Evolutionary conservation across 2,113 vertebrate species (phyloP).

Genomic region (Pachypanchax playfairii): DNA sequence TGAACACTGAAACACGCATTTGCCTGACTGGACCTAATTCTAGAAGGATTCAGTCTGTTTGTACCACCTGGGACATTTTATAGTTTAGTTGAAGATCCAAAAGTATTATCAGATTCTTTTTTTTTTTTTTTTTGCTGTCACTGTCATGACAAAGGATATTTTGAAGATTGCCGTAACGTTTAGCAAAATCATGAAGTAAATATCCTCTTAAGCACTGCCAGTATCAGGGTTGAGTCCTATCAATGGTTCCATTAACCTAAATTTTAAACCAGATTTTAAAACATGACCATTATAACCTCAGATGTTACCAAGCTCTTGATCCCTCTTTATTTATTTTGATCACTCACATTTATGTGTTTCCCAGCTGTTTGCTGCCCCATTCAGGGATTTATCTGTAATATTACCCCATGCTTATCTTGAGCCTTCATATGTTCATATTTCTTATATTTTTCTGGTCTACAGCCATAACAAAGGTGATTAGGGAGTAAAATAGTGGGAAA

Average conservation of each 20-base stretch:
- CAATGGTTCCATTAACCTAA: slow-evolving; percentile 75
- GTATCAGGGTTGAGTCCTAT: slow-evolving; percentile 69
- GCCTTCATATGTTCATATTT: slow-evolving; percentile 27
- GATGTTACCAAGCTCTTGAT: slow-evolving; percentile 70
- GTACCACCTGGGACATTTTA: slow-evolving; percentile 50
- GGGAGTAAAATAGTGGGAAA: neutral
- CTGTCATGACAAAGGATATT: slow-evolving; percentile 52
- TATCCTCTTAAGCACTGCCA: slow-evolving; percentile 64
- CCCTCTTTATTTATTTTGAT: slow-evolving; percentile 49
- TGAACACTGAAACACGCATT: neutral
- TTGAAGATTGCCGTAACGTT: slow-evolving; percentile 72
- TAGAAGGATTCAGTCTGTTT: slow-evolving; percentile 52
- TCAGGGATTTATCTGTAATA: slow-evolving; percentile 54
- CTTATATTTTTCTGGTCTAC: slow-evolving; percentile 10
- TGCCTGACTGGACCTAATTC: slow-evolving; percentile 48
- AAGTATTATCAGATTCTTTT: slow-evolving; percentile 42
- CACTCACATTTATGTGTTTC: slow-evolving; percentile 52
- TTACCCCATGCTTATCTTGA: slow-evolving; percentile 56
- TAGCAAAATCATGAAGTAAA: slow-evolving; percentile 68
- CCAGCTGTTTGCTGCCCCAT: slow-evolving; percentile 32
- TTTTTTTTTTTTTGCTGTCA: slow-evolving; percentile 50
- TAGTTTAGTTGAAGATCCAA: slow-evolving; percentile 29
- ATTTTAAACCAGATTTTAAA: slow-evolving; percentile 59
- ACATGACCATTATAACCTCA: slow-evolving; percentile 68
- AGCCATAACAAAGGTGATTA: slow-evolving; percentile 19